Conservation (phyloP, 2,113 vertebrate genomes). For the Protobothrops flavoviridis region DNA sequence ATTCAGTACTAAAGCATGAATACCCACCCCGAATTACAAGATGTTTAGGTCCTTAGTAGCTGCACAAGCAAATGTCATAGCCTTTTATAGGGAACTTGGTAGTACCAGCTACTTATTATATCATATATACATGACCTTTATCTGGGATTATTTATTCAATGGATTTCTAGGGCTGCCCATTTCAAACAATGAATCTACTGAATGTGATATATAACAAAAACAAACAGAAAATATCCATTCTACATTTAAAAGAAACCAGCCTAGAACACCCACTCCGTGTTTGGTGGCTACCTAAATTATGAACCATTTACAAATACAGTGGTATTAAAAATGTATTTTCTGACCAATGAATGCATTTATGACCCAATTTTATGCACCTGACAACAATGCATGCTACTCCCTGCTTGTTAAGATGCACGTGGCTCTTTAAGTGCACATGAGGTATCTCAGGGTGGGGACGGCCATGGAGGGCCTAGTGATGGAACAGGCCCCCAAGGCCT, state of each 20-base stretch:
- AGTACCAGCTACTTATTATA: too few species aligned
- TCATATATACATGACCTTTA: not conserved
- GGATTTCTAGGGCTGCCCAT: not conserved
- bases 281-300: not conserved
- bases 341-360: not conserved
- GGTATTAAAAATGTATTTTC: not conserved
- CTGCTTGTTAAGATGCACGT: too few species aligned
- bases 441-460: too few species aligned
- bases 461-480: too few species aligned
- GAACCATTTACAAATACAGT: not conserved
- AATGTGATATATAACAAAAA: not conserved
- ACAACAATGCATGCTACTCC: not conserved
- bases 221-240: not conserved
- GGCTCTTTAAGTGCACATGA: too few species aligned
- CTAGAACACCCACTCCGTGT: not conserved
- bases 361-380: not conserved
- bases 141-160: not conserved
- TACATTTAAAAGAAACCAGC: not conserved
- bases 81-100: too few species aligned
- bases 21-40: not conserved
- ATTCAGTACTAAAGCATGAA: not conserved
- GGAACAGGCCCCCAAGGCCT: too few species aligned
- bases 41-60: not conserved
- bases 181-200: not conserved
- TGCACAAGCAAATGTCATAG: not conserved